Percentiles rank a stretch among this genome's conserved stretches.
Evolutionary conservation across 2,113 vertebrate species (phyloP).

Genomic region (Crotophaga sulcirostris): DNA sequence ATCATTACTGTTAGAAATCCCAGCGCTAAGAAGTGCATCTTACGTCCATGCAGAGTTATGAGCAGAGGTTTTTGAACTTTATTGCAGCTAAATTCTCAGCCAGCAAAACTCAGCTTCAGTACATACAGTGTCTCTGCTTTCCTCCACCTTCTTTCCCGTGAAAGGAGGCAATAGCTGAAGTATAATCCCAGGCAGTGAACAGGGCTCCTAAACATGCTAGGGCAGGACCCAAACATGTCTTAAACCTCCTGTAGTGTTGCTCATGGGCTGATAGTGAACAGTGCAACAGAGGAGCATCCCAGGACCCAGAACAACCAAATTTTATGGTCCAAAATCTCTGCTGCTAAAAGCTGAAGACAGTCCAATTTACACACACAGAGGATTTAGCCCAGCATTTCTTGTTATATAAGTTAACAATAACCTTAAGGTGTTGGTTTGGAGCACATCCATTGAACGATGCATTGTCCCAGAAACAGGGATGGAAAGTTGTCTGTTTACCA

Average conservation of each 20-base stretch:
- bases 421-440: not conserved
- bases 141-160: not conserved
- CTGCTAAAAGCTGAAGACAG: not conserved
- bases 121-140: not conserved
- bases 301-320: not conserved
- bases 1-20: not conserved
- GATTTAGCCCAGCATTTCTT: not conserved
- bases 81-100: not conserved
- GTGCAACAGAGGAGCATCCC: not conserved
- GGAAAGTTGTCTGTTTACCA: not conserved
- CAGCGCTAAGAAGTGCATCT: not conserved
- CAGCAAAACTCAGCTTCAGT: not conserved
- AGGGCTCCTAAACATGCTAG: not conserved
- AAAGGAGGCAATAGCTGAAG: not conserved
- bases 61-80: not conserved
- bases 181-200: not conserved
- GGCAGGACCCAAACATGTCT: not conserved
- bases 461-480: not conserved
- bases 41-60: not conserved
- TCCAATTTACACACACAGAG: rapidly evolving
- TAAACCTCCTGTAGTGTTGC: not conserved
- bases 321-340: not conserved
- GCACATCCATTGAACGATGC: not conserved
- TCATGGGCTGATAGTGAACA: not conserved
- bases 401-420: not conserved